Conservation (phyloP, 2,113 vertebrate genomes). For the Podiceps cristatus region DNA sequence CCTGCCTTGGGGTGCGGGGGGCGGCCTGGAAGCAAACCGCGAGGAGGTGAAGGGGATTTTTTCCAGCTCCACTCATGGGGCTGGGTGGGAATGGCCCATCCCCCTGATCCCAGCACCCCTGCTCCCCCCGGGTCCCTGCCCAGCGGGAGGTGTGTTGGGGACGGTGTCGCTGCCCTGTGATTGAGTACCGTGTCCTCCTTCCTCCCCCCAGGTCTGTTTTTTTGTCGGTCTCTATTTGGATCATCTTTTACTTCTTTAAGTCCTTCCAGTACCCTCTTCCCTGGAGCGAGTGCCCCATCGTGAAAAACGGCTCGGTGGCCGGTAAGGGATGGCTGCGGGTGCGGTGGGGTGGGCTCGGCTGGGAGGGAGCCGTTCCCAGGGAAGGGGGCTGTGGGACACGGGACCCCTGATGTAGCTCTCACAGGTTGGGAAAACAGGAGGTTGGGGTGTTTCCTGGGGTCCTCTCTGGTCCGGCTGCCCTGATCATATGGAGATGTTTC, state of each 20-base stretch:
- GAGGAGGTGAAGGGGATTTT: neutral
- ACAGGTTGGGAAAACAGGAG: neutral
- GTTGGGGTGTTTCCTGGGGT: neutral
- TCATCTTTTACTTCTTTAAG: slow-evolving; percentile 98
- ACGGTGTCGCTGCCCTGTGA: fast-evolving
- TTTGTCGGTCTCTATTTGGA: slow-evolving; percentile 99
- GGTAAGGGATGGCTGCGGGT: slow-evolving; percentile 73
- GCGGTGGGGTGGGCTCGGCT: fast-evolving
- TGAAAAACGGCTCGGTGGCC: slow-evolving; percentile 85
- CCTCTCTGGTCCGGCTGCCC: neutral
- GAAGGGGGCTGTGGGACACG: neutral
- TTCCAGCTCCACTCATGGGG: fast-evolving
- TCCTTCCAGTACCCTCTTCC: slow-evolving; percentile 97
- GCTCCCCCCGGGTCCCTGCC: fast-evolving
- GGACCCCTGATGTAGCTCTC: neutral
- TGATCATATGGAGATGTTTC: fast-evolving
- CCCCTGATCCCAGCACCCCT: neutral
- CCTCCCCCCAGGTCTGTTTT: slow-evolving; percentile 85
- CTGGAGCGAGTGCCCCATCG: slow-evolving; percentile 92
- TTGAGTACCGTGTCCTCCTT: neutral
- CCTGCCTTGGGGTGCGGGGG: fast-evolving
- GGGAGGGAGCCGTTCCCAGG: neutral
- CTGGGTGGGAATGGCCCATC: neutral
- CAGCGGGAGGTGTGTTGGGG: fast-evolving
- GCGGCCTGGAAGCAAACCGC: fast-evolving